Conservation (phyloP, 2,113 vertebrate species). For the Notiomystis cincta region DNA sequence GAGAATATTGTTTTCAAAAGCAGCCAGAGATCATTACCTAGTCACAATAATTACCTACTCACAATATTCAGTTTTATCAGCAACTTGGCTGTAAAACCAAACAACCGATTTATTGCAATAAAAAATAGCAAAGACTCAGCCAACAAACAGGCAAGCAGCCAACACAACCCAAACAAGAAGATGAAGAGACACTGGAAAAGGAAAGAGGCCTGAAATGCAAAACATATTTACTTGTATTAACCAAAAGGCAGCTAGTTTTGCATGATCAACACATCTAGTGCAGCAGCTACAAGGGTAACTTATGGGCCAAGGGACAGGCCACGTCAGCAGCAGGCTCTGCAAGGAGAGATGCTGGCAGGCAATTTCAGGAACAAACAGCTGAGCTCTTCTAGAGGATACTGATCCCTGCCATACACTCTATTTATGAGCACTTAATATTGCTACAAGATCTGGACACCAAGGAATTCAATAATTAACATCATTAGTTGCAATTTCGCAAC, state of each 20-base stretch:
- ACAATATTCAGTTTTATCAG: background rate
- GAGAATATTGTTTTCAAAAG: background rate
- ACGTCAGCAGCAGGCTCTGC: rapidly evolving
- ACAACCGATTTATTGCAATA: background rate
- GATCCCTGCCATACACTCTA: rapidly evolving
- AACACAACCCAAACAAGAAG: background rate
- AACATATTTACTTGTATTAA: background rate
- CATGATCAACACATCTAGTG: rapidly evolving
- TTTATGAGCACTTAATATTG: rapidly evolving
- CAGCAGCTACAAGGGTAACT: background rate
- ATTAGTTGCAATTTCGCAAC: background rate
- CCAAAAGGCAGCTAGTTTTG: background rate
- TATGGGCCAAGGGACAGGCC: rapidly evolving
- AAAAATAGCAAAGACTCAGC: background rate
- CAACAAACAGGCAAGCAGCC: background rate
- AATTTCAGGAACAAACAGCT: background rate
- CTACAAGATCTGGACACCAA: too few species aligned
- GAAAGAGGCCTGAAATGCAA: background rate
- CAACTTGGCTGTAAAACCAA: background rate
- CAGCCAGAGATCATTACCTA: background rate
- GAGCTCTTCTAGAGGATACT: background rate
- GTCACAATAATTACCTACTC: background rate
- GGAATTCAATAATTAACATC: background rate
- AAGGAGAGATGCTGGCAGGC: background rate
- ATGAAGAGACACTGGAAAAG: background rate